Evolutionary conservation across 2,797 vertebrate genomes (phyloP).

Genomic region (Siniperca obscura): DNA sequence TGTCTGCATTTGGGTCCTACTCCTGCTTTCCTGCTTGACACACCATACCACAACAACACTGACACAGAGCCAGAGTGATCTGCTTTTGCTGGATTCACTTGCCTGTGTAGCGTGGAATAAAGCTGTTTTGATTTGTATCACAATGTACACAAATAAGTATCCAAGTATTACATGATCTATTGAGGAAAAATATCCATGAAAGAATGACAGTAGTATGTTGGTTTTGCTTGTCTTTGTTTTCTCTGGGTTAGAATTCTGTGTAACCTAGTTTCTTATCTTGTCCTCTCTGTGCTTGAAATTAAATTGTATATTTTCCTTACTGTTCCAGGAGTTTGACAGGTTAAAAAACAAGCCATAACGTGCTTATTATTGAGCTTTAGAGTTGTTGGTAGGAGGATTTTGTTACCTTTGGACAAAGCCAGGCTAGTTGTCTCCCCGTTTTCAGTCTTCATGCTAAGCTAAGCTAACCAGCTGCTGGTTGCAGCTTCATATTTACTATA

Average conservation of each 20-base stretch:
- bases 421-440: too few relatives aligned
- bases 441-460: too few relatives aligned
- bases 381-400: not conserved
- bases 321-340: not conserved
- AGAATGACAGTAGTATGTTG: not conserved
- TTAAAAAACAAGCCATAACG: not conserved
- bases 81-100: conserved; percentile 18
- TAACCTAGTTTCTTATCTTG: not conserved
- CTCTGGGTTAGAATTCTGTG: not conserved
- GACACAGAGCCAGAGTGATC: conserved; percentile 23
- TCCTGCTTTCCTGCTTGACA: too few relatives aligned
- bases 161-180: not conserved
- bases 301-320: not conserved
- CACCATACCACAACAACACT: too few relatives aligned
- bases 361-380: not conserved
- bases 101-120: not conserved
- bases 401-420: too few relatives aligned
- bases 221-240: not conserved
- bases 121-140: conserved; percentile 21
- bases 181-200: not conserved
- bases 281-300: not conserved
- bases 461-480: too few relatives aligned
- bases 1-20: too few relatives aligned
- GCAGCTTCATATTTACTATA: too few relatives aligned
- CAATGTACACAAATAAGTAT: conserved; percentile 5